A percentile compares a stretch with the other conserved stretches of the same genome.
Conservation (phyloP, 2,888 invertebrate species). For the Drosophila longiperda region DNA sequence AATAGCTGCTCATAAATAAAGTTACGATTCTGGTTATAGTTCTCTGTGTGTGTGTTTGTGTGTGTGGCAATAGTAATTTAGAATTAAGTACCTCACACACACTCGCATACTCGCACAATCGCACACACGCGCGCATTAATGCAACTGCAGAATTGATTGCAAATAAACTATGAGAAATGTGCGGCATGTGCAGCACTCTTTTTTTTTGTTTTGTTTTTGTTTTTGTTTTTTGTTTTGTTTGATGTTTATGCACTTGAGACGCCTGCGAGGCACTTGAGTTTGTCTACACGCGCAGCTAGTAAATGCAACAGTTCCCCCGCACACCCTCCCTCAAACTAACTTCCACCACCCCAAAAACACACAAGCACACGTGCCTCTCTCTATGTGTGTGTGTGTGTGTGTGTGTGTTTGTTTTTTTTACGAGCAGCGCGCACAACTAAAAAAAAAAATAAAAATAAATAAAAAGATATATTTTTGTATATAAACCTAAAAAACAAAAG, state of each 20-base stretch:
- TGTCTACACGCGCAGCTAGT: slow-evolving; percentile 67
- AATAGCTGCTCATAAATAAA: slow-evolving; percentile 21
- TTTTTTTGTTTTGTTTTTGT: not conserved
- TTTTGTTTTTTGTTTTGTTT: slow-evolving; percentile 8
- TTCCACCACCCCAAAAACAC: slow-evolving; percentile 5
- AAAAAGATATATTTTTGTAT: not conserved
- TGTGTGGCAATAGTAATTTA: not conserved
- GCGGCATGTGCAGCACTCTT: slow-evolving; percentile 47
- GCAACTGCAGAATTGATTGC: slow-evolving; percentile 49
- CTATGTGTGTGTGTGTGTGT: too few relatives aligned
- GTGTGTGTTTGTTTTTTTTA: slow-evolving; percentile 36
- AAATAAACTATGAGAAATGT: slow-evolving; percentile 45
- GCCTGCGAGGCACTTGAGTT: slow-evolving; percentile 61
- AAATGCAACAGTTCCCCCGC: slow-evolving; percentile 33
- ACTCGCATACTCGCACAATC: not conserved
- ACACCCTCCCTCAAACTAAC: slow-evolving; percentile 6
- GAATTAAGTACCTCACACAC: slow-evolving; percentile 3
- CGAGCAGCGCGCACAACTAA: slow-evolving; percentile 57
- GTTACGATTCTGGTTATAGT: slow-evolving; percentile 5
- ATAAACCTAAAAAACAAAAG: slow-evolving; percentile 11
- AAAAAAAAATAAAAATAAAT: slow-evolving; percentile 24
- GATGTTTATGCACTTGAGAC: slow-evolving; percentile 70
- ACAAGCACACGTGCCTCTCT: slow-evolving; percentile 60
- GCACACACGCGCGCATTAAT: not conserved
- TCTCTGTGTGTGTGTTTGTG: not conserved